These are phyloP conservation scores for Globicephala melas DNA, from an alignment of 2,113 vertebrate genomes.

Conservation along the genomic window DNA sequence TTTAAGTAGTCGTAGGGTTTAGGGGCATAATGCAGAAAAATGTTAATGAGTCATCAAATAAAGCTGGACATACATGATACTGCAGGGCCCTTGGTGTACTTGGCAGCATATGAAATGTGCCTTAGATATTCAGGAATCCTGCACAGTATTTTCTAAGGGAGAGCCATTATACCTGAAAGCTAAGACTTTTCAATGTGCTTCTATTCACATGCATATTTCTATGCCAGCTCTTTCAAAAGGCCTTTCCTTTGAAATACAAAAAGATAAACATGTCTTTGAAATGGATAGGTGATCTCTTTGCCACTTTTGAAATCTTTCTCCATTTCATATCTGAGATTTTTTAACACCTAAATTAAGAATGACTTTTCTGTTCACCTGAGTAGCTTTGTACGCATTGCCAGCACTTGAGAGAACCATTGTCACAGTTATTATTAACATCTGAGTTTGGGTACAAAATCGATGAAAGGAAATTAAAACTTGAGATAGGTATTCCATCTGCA, in stretches of 20 bases:
- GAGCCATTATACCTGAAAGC: constrained; percentile 78
- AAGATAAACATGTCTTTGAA: constrained; percentile 81
- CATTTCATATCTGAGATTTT: constrained; percentile 61
- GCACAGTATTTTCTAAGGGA: constrained; percentile 35
- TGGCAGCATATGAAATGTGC: constrained; percentile 18
- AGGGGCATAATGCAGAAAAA: neutral
- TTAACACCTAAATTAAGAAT: constrained; percentile 75
- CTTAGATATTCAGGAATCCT: constrained; percentile 48
- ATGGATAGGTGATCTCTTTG: constrained; percentile 75
- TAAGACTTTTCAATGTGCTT: constrained; percentile 53
- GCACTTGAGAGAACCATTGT: neutral
- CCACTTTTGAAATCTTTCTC: constrained; percentile 72
- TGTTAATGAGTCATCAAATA: constrained; percentile 13
- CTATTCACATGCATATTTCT: constrained; percentile 80
- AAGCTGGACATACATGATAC: constrained; percentile 6
- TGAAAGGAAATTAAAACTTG: constrained; percentile 58
- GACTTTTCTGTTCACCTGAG: neutral
- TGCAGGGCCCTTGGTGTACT: neutral
- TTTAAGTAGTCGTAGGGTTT: neutral
- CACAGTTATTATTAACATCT: constrained; percentile 16
- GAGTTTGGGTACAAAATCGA: constrained; percentile 32
- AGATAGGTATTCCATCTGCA: neutral
- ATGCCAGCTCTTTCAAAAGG: constrained; percentile 75
- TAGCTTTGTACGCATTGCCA: neutral
- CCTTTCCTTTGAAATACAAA: constrained; percentile 77